Conservation (phyloP, 2,797 vertebrate genomes). For the Choloepus didactylus region DNA sequence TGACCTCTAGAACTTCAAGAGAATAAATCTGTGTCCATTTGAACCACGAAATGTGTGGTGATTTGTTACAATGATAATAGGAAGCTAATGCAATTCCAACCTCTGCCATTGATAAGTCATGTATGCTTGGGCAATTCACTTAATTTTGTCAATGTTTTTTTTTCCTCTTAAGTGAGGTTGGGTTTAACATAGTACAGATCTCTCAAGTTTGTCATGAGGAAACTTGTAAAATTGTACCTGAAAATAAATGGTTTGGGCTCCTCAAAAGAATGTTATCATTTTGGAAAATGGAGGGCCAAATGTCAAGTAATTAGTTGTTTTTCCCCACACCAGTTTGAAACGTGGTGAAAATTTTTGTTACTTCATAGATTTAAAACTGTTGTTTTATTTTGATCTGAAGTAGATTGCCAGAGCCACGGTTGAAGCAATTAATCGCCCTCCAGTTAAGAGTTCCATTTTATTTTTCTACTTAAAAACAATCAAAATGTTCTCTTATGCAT, state of each 20-base stretch:
- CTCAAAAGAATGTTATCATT: not conserved
- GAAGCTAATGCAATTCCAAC: not conserved
- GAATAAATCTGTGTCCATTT: not conserved
- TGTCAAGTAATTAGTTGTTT: not conserved
- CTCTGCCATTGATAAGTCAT: not conserved
- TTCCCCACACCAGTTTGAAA: not conserved
- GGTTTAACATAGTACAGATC: not conserved
- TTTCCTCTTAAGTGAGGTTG: not conserved
- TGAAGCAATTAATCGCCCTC: not conserved
- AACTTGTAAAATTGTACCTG: slow-evolving; percentile 3
- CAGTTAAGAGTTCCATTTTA: slow-evolving; percentile 10
- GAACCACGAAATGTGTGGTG: not conserved
- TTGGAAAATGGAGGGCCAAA: not conserved
- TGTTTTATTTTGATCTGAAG: slow-evolving; percentile 45
- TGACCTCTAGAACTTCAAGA: not conserved
- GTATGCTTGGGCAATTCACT: not conserved
- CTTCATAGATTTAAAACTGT: not conserved
- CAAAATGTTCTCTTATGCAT: slow-evolving; percentile 12
- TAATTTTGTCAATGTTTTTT: not conserved
- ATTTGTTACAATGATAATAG: not conserved
- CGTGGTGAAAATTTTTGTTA: not conserved
- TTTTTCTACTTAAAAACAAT: slow-evolving; percentile 24
- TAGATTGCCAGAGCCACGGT: not conserved
- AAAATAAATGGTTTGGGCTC: slow-evolving; percentile 5
- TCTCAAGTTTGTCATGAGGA: not conserved